These are phyloP conservation scores for Oenanthe oenanthe DNA, from an alignment of 2,113 vertebrate genomes.

Conservation along the genomic window DNA sequence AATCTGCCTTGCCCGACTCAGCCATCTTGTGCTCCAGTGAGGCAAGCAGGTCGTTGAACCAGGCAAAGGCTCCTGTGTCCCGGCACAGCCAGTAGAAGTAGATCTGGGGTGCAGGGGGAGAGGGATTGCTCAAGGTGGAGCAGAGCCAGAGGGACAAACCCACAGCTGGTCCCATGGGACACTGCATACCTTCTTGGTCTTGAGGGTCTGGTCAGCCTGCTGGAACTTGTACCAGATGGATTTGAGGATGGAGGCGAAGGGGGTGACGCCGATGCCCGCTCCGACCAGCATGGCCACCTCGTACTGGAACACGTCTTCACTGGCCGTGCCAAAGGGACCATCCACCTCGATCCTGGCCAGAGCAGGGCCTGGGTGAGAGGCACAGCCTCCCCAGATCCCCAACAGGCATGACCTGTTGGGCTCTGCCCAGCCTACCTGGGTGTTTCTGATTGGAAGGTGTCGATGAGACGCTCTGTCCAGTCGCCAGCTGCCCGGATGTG, in stretches of 20 bases:
- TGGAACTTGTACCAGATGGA: conserved; percentile 95
- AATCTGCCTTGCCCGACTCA: conserved; percentile 81
- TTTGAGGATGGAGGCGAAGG: conserved; percentile 92
- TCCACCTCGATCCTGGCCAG: conserved; percentile 85
- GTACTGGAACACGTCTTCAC: conserved; percentile 90
- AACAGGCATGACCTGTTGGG: neutral
- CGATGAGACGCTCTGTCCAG: conserved; percentile 87
- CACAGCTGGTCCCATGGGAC: rapidly evolving
- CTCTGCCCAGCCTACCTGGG: conserved; percentile 77
- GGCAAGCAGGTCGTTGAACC: conserved; percentile 89
- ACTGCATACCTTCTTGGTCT: conserved; percentile 81
- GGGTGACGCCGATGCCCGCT: conserved; percentile 89
- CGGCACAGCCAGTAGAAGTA: conserved; percentile 96
- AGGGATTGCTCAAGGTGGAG: neutral
- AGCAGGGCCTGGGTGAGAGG: neutral
- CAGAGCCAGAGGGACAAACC: neutral
- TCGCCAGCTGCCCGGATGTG: conserved; percentile 86
- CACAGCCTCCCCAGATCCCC: rapidly evolving
- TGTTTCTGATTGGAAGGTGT: conserved; percentile 63
- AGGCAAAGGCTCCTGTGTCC: conserved; percentile 89
- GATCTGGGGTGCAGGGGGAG: conserved; percentile 75
- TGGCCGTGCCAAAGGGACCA: conserved; percentile 91
- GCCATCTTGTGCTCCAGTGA: conserved; percentile 91
- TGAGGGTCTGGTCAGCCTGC: conserved; percentile 81
- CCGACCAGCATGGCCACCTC: conserved; percentile 92